phyloP scores from a whole-genome alignment of 1,140 invertebrate species.

The Calephelis virginiensis region DNA sequence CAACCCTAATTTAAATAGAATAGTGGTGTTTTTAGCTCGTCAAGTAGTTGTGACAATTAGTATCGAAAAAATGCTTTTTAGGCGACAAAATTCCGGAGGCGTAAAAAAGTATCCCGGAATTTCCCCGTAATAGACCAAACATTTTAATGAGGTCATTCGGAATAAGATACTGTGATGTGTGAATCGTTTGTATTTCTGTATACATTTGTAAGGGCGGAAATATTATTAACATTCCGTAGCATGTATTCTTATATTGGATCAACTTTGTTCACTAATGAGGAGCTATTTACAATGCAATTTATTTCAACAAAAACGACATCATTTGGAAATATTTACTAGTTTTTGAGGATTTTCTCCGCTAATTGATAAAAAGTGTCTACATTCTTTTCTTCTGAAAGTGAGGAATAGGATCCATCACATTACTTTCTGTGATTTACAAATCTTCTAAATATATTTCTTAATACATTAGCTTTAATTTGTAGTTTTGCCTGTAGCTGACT shows the following conservation, averaged over 20 bases:
- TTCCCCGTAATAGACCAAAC: conserved; percentile 57
- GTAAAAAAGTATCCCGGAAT: conserved; percentile 50
- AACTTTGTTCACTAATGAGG: conserved; percentile 10
- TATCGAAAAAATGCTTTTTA: conserved; percentile 38
- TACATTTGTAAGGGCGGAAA: conserved; percentile 44
- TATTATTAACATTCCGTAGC: conserved; percentile 63
- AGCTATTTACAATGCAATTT: conserved; percentile 10
- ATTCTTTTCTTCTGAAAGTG: not conserved
- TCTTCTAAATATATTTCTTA: too few species aligned
- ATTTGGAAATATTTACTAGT: not conserved
- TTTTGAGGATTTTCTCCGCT: not conserved
- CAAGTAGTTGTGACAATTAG: conserved; percentile 23
- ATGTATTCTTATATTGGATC: conserved; percentile 4
- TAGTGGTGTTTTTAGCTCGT: not conserved
- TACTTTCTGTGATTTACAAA: too few species aligned
- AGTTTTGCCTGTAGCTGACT: too few species aligned
- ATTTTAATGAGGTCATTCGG: conserved; percentile 69
- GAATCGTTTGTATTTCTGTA: conserved; percentile 41
- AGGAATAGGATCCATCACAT: too few species aligned
- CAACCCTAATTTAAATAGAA: not conserved
- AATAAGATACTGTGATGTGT: conserved; percentile 50
- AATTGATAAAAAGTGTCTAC: conserved; percentile 1
- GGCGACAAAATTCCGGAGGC: conserved; percentile 43
- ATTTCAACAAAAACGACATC: conserved; percentile 10
- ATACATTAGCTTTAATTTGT: too few species aligned